These are phyloP conservation scores for Porphyrio hochstetteri DNA, from an alignment of 2,113 vertebrate genomes.

Conservation along the genomic window DNA sequence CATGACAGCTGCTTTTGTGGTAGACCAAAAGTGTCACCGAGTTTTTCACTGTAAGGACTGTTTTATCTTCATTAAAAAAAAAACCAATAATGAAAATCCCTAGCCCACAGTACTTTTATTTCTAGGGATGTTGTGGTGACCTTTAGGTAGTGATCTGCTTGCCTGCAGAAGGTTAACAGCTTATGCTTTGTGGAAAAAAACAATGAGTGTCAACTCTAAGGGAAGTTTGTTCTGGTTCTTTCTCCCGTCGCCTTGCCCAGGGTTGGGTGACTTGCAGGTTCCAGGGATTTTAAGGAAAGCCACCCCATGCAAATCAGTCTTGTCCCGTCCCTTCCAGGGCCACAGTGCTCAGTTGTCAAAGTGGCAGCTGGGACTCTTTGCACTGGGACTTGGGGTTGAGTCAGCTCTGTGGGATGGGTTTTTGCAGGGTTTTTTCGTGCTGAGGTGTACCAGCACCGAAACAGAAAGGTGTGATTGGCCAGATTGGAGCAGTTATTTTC, in stretches of 20 bases:
- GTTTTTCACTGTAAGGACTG: background rate
- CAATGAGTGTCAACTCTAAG: background rate
- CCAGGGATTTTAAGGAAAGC: background rate
- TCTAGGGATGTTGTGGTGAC: background rate
- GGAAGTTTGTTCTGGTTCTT: background rate
- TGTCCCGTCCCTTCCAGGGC: background rate
- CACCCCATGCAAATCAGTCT: background rate
- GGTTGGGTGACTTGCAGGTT: background rate
- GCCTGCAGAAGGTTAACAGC: background rate
- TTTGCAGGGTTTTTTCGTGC: background rate
- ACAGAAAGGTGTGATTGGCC: background rate
- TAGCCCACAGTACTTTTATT: background rate
- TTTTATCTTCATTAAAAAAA: background rate
- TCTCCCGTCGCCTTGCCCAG: background rate
- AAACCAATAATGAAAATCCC: background rate
- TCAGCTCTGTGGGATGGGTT: background rate
- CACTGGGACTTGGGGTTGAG: accelerated
- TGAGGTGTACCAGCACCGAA: background rate
- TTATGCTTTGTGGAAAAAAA: background rate
- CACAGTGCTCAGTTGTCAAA: background rate
- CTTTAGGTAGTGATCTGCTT: background rate
- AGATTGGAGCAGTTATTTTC: background rate
- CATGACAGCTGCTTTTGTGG: background rate
- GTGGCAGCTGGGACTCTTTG: background rate
- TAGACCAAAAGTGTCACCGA: background rate